Base-by-base conservation (phyloP, 2,888 invertebrate species). In the Mycalesis mineus region DNA sequence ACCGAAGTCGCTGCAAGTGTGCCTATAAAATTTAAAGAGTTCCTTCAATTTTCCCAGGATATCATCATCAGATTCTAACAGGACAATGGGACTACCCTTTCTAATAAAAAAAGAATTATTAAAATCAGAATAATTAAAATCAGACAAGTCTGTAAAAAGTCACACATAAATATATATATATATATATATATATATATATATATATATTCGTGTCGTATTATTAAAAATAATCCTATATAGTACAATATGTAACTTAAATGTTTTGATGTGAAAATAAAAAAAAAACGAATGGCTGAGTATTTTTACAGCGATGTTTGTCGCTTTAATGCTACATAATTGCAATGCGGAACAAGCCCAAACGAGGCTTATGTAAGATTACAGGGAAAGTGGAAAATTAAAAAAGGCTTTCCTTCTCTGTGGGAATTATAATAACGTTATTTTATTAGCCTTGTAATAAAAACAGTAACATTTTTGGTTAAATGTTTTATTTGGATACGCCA, bases 401-500 rank as follows among this genome's bases (percentile, higher is more conserved):
- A 15, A 40, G 39, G 48, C 29, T 39, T 57, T 45, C 36, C 36
- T 36, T 39, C 31, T 51, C 63, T 60, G 55, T 58, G 52, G 73
- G 67, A 65, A 71, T 79, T 11, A 33, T 47, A 47, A 33, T 2
- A 11, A 15, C 47, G 31, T 15, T 47, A 47, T 15, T 33, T 47
- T 47, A 47, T 11, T 47, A 47, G 31, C 29, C 29, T 2, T 8
- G 22, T 5, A 11, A 36, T 13, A 44, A 14, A 39, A 39, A 39
- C 1, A 14, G 39, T 14, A n/a, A 39, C n/a, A 14, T 14, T 6
- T 14, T 39, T 14, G 13, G 13, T 39, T 39, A 39, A 39, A 13
- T 11, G 14, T 39, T 39, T 7, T 13, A 13, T 39, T 14, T 14
- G 6, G 6, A 6, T 13, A 39, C 39, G 13, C 39, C 36, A 11